Base-by-base conservation (phyloP, 2,113 vertebrate species). In the Crotophaga sulcirostris region DNA sequence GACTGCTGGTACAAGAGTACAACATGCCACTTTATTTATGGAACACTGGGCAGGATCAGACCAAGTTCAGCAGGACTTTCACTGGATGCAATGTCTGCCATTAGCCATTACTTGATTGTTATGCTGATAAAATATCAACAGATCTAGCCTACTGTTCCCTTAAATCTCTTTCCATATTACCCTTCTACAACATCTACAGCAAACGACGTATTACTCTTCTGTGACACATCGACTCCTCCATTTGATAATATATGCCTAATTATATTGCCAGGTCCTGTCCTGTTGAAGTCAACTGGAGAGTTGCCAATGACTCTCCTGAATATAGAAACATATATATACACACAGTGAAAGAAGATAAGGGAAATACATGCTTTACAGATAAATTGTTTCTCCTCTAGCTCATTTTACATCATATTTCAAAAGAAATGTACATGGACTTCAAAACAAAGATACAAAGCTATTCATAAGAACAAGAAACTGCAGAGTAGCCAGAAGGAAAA, bases 291-390 rank as follows among this genome's bases (percentile, higher is more conserved):
- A 90, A 89, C 83, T 94, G 90, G 94, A 97, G 79, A 92, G 83
- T 54, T 96, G 96, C 94, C 94, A 96, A 70, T 75, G 85, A 72
- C 84, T 95, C 92, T 95, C 89, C 90, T 97, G 92, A 93, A 83
- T 89, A 72, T 1, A 75, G 92, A 86, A 92, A 92, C 44, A 86
- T 59, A 85, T 47, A 89, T 77, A 89, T 25, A 92, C 17, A 84
- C 25, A 76, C 52, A 90, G 31, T 72, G 80, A 89, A 94, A 82
- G 59, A 89, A 93, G 89, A 95, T 34, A 92, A 52, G 81, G 83
- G 68, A 89, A 96, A 90, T 75, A 88, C 67, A 74, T 66, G 55
- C 90, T 92, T 92, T 72, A 78, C 40, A 88, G 88, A 96, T 80
- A 92, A 92, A 93, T 74, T 92, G 68, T 90, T 95, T 90, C 56